A percentile compares a stretch with the other conserved stretches of the same genome.
phyloP scores from a whole-genome alignment of 2,888 invertebrate genomes.

The Idaea biselata region DNA sequence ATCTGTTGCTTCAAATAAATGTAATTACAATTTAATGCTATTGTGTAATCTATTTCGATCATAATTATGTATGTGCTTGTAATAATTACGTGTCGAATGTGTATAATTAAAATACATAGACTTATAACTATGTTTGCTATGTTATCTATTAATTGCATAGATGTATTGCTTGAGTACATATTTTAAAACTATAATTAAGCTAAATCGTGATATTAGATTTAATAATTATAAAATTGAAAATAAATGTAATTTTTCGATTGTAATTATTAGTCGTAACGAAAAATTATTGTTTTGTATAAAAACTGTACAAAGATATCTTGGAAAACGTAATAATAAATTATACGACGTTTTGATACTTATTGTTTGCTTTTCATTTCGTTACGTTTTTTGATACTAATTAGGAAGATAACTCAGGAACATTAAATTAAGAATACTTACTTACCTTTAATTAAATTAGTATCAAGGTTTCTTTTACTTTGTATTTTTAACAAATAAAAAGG shows the following conservation, averaged over 20 bases:
- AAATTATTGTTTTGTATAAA: constrained; percentile 79
- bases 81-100: constrained; percentile 25
- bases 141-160: constrained; percentile 65
- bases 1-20: constrained; percentile 15
- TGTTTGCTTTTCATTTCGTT: constrained; percentile 54
- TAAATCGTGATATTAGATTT: constrained; percentile 81
- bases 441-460: constrained; percentile 21
- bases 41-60: constrained; percentile 16
- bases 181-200: constrained; percentile 72
- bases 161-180: constrained; percentile 71
- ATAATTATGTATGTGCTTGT: constrained; percentile 20
- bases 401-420: constrained; percentile 24
- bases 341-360: constrained; percentile 80
- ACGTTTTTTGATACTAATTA: constrained; percentile 21
- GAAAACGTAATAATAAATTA: constrained; percentile 73
- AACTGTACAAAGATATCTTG: constrained; percentile 77
- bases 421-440: constrained; percentile 19
- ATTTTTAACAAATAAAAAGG: constrained; percentile 4
- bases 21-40: constrained; percentile 15
- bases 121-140: constrained; percentile 54
- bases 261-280: constrained; percentile 77
- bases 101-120: constrained; percentile 22
- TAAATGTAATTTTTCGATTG: constrained; percentile 79
- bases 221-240: constrained; percentile 76
- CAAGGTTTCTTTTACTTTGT: constrained; percentile 10